Percentiles rank a stretch among this genome's conserved stretches.
These are phyloP conservation scores for Electrophaes corylata DNA, from an alignment of 2,888 invertebrate genomes.

Conservation along the genomic window DNA sequence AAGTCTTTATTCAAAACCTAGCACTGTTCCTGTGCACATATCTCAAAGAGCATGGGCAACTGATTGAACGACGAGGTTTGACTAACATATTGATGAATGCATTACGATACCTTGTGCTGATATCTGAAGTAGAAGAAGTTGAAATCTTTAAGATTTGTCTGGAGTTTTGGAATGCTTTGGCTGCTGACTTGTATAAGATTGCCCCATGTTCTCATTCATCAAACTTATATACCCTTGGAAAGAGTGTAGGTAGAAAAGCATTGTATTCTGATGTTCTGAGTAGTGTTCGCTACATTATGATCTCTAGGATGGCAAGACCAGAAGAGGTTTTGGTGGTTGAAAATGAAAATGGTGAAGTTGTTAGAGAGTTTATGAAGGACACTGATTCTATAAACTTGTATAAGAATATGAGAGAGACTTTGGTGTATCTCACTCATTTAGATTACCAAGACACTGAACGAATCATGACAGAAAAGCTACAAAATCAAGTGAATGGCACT, in stretches of 20 bases:
- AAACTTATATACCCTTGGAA: slow-evolving; percentile 68
- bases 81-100: slow-evolving; percentile 92
- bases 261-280: slow-evolving; percentile 92
- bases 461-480: slow-evolving; percentile 99
- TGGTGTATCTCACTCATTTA: slow-evolving; percentile 99
- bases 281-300: slow-evolving; percentile 98
- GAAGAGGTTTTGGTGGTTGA: slow-evolving; percentile 99
- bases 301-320: slow-evolving; percentile 99
- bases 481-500: slow-evolving; percentile 98
- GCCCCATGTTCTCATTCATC: slow-evolving; percentile 87
- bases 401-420: slow-evolving; percentile 99
- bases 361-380: slow-evolving; percentile 99
- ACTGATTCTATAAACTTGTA: slow-evolving; percentile 99
- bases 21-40: slow-evolving; percentile 98
- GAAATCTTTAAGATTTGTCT: slow-evolving; percentile 99
- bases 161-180: slow-evolving; percentile 98
- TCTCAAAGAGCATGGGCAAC: slow-evolving; percentile 96
- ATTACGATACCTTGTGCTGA: slow-evolving; percentile 93
- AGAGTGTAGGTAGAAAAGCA: slow-evolving; percentile 85
- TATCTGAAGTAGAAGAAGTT: slow-evolving; percentile 99
- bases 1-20: slow-evolving; percentile 99
- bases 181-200: slow-evolving; percentile 96
- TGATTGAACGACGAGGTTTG: slow-evolving; percentile 92
- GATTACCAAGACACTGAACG: slow-evolving; percentile 98
- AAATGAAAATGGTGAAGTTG: slow-evolving; percentile 99